phyloP scores from a whole-genome alignment of 2,113 vertebrate genomes.

The Sardina pilchardus region DNA sequence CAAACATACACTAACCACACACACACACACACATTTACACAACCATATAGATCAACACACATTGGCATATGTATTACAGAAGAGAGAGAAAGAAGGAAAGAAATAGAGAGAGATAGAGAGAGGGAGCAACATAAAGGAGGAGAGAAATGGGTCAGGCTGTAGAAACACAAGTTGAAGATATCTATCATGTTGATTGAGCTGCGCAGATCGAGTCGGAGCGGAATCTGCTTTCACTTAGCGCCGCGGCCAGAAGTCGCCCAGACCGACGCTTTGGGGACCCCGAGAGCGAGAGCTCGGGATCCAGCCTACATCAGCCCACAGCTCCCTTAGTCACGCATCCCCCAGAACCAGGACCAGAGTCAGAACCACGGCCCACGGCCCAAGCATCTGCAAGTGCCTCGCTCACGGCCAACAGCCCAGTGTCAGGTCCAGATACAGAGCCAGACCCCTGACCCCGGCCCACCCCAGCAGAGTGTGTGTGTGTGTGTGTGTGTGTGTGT shows the following conservation, averaged over 20 bases:
- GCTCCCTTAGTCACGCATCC: not conserved
- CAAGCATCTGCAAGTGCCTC: not conserved
- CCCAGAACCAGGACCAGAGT: not conserved
- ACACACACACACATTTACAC: not conserved
- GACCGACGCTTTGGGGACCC: conserved; percentile 10
- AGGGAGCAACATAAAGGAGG: not conserved
- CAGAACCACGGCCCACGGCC: no score
- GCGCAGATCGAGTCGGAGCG: conserved; percentile 15
- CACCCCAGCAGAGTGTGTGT: not conserved
- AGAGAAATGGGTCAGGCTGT: conserved; percentile 24
- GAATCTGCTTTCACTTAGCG: conserved; percentile 59
- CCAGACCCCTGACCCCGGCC: no score
- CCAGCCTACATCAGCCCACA: not conserved
- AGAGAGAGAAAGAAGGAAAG: not conserved
- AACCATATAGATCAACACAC: not conserved
- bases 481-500: not conserved
- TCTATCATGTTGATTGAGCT: conserved; percentile 37
- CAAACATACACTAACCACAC: not conserved
- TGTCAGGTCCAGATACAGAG: not conserved
- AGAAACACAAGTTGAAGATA: conserved; percentile 29
- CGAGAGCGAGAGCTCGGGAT: conserved; percentile 36
- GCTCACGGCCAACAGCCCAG: not conserved
- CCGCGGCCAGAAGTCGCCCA: conserved; percentile 37
- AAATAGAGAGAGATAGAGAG: not conserved
- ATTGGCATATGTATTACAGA: not conserved